Percentiles rank a stretch among this genome's conserved stretches.
Conservation (phyloP, 2,113 vertebrate genomes). For the Arenaria interpres region DNA sequence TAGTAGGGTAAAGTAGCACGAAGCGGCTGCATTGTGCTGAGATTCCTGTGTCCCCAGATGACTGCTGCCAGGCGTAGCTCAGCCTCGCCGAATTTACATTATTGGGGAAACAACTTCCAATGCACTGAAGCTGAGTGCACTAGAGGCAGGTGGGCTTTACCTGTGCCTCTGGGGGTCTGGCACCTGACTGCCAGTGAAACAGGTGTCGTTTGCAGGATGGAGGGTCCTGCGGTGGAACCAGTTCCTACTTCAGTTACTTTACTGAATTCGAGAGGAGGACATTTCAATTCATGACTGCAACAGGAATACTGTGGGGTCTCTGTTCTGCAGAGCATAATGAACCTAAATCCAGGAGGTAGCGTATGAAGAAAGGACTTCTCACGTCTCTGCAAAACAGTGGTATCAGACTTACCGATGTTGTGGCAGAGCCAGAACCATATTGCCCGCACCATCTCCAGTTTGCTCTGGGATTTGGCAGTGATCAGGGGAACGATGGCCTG, state of each 20-base stretch:
- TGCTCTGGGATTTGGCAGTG: slow-evolving; percentile 66
- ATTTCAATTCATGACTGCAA: neutral
- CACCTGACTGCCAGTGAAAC: neutral
- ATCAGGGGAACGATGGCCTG: slow-evolving; percentile 69
- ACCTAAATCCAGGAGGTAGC: neutral
- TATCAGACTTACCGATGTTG: slow-evolving; percentile 74
- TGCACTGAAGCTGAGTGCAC: rapidly evolving
- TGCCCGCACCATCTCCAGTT: slow-evolving; percentile 77
- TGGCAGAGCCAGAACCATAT: slow-evolving; percentile 86
- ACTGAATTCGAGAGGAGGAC: neutral
- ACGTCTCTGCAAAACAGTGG: rapidly evolving
- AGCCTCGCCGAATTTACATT: neutral
- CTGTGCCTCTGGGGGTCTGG: neutral
- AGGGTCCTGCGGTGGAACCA: neutral
- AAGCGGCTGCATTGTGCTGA: slow-evolving; percentile 1
- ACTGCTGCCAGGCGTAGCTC: neutral
- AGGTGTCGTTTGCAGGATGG: neutral
- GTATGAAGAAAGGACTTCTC: neutral
- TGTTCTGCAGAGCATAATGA: neutral
- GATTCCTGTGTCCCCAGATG: neutral
- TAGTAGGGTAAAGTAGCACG: neutral
- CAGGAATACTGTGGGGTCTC: neutral
- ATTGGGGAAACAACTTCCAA: neutral
- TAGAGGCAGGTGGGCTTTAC: neutral
- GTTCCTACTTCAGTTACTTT: neutral